Evolutionary conservation across 2,888 invertebrate species (phyloP), one percentile per base, ranked within the genome.

Genomic region (Dicroscelio sp.): DNA sequence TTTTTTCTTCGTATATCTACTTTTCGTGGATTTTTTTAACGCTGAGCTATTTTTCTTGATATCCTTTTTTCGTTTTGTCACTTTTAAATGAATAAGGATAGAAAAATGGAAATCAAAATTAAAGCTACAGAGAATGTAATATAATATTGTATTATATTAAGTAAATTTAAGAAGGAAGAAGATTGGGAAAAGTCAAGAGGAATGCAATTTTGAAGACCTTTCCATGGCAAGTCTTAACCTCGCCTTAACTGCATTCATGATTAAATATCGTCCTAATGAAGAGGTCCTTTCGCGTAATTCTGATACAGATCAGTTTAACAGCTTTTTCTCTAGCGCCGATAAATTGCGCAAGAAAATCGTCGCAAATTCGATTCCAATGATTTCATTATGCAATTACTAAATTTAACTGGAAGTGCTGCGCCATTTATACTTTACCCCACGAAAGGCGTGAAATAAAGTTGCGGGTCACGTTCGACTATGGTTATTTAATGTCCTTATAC

Each of bases 351-450:
- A 82, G 58, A 82, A 71, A 82, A 35, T 82, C 48, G 63, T 20
- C 31, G 60, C 38, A 63, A 83, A 83, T 83, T 73, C 63, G 60
- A 73, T 73, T 71, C 58, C 31, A 23, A 82, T 82, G 82, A 82
- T 58, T 82, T 83, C 35, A 73, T 73, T 71, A 82, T 73, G 60
- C 23, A 73, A 73, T 83, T 73, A 83, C 73, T 73, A 48, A 73
- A 73, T 83, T 58, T 73, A 71, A 82, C 69, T 82, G 35, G 17
- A n/a, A 38, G 35, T 17, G 25, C 38, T 5, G 55, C 60, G 20
- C 43, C 82, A 71, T 82, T 82, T 38, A 58, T 58, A 82, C 38
- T 82, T 82, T 69, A 69, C 69, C 10, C 67, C 33, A 23, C 2
- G 8, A 48, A 58, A 80, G 65, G n/a, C 25, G 43, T 30, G 43